These are phyloP conservation scores for Malacoraja senta DNA, from an alignment of 2,797 vertebrate genomes.

Conservation along the genomic window DNA sequence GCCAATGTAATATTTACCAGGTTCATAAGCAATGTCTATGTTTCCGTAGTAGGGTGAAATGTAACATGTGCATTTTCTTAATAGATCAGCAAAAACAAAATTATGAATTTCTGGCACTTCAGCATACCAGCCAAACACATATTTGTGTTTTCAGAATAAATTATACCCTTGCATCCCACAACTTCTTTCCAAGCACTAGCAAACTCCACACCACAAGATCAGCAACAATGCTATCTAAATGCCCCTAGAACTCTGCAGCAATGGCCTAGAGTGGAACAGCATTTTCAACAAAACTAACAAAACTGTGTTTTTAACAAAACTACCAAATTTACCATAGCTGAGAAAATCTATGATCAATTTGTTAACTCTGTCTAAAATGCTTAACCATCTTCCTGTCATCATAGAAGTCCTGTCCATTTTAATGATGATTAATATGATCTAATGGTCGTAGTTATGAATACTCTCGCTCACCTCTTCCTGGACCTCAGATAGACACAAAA, in stretches of 20 bases:
- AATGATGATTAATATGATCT: neutral
- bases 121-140: no score
- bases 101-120: no score
- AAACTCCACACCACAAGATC: neutral
- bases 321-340: neutral
- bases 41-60: no score
- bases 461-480: neutral
- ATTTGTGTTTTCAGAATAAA: no score
- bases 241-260: neutral
- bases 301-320: neutral
- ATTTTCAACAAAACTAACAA: neutral
- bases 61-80: no score
- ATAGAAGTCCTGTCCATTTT: neutral
- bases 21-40: no score
- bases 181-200: no score
- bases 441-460: no score
- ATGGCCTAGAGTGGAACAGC: neutral
- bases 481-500: neutral
- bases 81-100: no score
- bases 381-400: no score
- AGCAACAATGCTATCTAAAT: neutral
- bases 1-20: no score
- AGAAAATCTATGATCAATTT: neutral
- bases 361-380: neutral
- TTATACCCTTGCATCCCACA: no score